phyloP scores from a whole-genome alignment of 2,797 vertebrate genomes.

The Eidolon dupreanum region DNA sequence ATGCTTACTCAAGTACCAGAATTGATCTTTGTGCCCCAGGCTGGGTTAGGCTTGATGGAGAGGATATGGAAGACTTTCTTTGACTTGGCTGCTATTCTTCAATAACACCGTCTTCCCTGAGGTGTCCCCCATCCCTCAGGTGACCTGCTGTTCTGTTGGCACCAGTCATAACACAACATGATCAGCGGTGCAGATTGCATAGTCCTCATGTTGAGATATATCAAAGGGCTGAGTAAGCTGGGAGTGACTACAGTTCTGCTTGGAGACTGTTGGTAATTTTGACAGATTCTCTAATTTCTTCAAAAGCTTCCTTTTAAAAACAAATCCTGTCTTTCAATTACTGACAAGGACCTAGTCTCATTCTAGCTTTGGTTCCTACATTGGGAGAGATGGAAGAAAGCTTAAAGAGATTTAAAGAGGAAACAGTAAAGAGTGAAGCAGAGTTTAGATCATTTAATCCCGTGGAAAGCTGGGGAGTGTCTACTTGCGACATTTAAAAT shows the following conservation, averaged over 20 bases:
- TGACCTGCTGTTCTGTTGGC: not conserved
- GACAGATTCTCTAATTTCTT: not conserved
- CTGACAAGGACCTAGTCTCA: not conserved
- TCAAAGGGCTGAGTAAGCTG: not conserved
- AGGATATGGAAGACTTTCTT: not conserved
- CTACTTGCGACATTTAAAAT: not conserved
- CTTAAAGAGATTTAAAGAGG: not conserved
- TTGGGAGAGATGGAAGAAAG: not conserved
- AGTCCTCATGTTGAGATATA: not conserved
- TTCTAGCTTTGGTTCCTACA: not conserved
- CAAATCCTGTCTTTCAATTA: not conserved
- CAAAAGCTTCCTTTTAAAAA: not conserved
- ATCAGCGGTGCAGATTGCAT: not conserved
- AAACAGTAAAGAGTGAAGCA: not conserved
- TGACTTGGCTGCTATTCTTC: not conserved
- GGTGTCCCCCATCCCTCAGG: no score
- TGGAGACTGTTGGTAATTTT: not conserved
- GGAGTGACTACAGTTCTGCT: not conserved
- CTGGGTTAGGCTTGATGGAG: not conserved
- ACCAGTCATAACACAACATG: not conserved
- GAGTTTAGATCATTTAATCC: not conserved
- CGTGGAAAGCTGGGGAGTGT: not conserved
- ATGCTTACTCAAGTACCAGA: not conserved
- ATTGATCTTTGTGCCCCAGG: not conserved
- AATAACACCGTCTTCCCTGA: not conserved